Evolutionary conservation across 1,140 invertebrate species (phyloP).

Genomic region (Zaprionus davidi): DNA sequence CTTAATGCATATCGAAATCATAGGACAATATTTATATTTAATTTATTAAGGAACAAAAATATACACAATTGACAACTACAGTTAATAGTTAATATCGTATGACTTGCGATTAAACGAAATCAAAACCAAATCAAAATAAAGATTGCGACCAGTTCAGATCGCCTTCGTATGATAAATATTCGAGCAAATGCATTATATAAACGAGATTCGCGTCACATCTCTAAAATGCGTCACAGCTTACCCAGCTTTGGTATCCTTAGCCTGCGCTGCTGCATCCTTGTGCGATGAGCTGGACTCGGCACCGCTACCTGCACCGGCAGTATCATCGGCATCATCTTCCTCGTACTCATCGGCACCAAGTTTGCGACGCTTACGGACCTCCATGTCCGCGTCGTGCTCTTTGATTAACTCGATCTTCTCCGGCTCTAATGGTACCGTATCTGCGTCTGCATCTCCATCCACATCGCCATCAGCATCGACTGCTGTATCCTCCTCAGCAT

Average conservation of each 20-base stretch:
- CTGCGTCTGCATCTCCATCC: conserved; percentile 62
- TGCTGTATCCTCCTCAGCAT: conserved; percentile 85
- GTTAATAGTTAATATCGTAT: conserved; percentile 61
- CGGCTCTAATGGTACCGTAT: conserved; percentile 64
- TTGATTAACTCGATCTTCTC: conserved; percentile 82
- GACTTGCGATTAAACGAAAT: conserved; percentile 45
- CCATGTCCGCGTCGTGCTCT: conserved; percentile 79
- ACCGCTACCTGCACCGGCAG: neutral
- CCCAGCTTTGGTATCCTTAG: conserved; percentile 74
- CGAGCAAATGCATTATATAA: conserved; percentile 58
- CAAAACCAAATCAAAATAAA: conserved; percentile 31
- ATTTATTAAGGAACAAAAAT: conserved; percentile 78
- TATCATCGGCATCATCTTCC: conserved; percentile 64
- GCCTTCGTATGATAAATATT: conserved; percentile 61
- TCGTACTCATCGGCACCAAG: conserved; percentile 72
- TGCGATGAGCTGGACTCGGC: neutral
- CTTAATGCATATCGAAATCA: conserved; percentile 63
- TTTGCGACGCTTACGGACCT: conserved; percentile 70
- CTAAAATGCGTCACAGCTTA: conserved; percentile 60
- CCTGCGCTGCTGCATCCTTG: conserved; percentile 30
- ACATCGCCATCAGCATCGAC: conserved; percentile 68
- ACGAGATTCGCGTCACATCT: conserved; percentile 49
- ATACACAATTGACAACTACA: conserved; percentile 66
- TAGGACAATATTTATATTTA: conserved; percentile 56
- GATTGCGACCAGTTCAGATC: conserved; percentile 16